A percentile compares a stretch with the other conserved stretches of the same genome.
Conservation (phyloP, 2,797 vertebrate species). For the Cyclura pinguis region DNA sequence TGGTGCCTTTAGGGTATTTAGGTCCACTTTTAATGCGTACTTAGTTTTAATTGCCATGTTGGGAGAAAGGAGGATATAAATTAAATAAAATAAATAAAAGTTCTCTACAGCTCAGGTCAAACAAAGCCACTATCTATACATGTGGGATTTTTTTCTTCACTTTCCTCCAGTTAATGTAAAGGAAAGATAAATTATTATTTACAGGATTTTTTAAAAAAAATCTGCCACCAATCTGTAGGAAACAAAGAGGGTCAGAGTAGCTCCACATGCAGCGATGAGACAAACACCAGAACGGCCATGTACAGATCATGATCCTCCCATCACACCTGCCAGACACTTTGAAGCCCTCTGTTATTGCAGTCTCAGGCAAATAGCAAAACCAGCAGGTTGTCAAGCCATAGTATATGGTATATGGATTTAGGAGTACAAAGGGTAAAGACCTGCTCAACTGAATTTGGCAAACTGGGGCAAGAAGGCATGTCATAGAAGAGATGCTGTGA, state of each 20-base stretch:
- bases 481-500: slow-evolving; percentile 11
- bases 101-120: not conserved
- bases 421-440: not conserved
- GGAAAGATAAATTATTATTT: not conserved
- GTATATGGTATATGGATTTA: not conserved
- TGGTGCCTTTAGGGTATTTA: too few species aligned
- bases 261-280: slow-evolving; percentile 26
- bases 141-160: slow-evolving; percentile 64
- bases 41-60: too few species aligned
- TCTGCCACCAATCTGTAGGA: not conserved
- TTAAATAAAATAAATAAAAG: too few species aligned
- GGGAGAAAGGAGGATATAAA: too few species aligned
- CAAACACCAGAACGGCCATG: not conserved
- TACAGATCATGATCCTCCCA: not conserved
- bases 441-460: not conserved
- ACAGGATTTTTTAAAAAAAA: not conserved
- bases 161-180: slow-evolving; percentile 68
- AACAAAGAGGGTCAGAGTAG: not conserved
- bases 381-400: not conserved
- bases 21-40: too few species aligned
- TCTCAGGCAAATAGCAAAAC: not conserved
- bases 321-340: too few species aligned
- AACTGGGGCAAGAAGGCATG: not conserved
- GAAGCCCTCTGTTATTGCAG: not conserved
- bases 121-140: slow-evolving; percentile 47